phyloP scores from a whole-genome alignment of 2,113 vertebrate species.

The Phrynosoma blainvillii region DNA sequence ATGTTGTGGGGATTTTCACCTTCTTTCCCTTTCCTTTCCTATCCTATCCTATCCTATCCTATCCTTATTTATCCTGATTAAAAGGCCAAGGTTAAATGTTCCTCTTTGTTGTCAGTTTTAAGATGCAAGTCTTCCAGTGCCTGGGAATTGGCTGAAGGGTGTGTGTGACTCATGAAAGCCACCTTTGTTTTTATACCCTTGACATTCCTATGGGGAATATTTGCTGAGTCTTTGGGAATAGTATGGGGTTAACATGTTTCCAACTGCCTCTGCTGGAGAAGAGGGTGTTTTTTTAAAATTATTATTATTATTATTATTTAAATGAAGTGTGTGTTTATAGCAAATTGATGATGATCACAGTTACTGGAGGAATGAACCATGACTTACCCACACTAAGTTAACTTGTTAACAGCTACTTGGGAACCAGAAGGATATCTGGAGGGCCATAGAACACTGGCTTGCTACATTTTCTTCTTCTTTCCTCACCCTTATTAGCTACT shows the following conservation, averaged over 20 bases:
- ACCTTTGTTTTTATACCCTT: conserved; percentile 67
- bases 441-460: neutral
- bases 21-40: conserved; percentile 49
- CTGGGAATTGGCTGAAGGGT: conserved; percentile 25
- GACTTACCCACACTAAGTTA: neutral
- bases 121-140: conserved; percentile 51
- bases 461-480: too few species aligned
- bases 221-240: conserved; percentile 5
- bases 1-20: neutral
- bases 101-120: neutral
- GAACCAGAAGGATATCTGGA: neutral
- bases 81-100: conserved; percentile 29
- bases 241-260: conserved; percentile 53
- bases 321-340: conserved; percentile 63
- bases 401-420: conserved; percentile 20
- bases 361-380: conserved; percentile 39
- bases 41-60: conserved; percentile 55
- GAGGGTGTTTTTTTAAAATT: conserved; percentile 65
- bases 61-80: conserved; percentile 33
- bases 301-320: conserved; percentile 14
- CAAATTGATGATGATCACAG: conserved; percentile 57
- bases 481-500: neutral
- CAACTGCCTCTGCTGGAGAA: conserved; percentile 58
- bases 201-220: conserved; percentile 52
- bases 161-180: conserved; percentile 54